These are phyloP conservation scores for Carcina quercana DNA, from an alignment of 2,888 invertebrate genomes.

Conservation along the genomic window DNA sequence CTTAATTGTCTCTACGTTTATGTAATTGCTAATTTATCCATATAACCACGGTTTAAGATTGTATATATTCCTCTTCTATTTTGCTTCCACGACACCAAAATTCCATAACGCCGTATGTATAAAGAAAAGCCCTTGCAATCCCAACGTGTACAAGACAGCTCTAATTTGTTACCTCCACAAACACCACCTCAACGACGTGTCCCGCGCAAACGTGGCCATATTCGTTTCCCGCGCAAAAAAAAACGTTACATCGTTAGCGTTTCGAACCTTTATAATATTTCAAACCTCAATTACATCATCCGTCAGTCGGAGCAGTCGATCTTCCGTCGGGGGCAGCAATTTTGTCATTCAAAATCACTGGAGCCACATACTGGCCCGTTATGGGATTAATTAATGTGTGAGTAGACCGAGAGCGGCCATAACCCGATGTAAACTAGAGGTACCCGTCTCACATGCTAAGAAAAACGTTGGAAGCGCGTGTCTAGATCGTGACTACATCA, in stretches of 20 bases:
- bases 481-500: slow-evolving; percentile 58
- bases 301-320: slow-evolving; percentile 44
- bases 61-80: no score
- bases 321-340: slow-evolving; percentile 35
- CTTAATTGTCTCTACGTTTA: no score
- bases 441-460: slow-evolving; percentile 36
- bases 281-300: slow-evolving; percentile 53
- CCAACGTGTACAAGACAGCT: no score
- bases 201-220: slow-evolving; percentile 25
- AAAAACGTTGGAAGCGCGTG: slow-evolving; percentile 55
- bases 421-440: slow-evolving; percentile 46
- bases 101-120: no score
- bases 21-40: no score
- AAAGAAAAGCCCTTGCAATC: no score
- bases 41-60: no score
- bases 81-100: no score
- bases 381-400: slow-evolving; percentile 55
- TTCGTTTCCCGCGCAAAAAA: slow-evolving; percentile 9
- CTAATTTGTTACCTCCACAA: no score
- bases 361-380: slow-evolving; percentile 39
- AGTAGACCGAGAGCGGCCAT: slow-evolving; percentile 37
- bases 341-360: slow-evolving; percentile 59
- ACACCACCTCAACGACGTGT: no score
- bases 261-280: slow-evolving; percentile 43
- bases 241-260: slow-evolving; percentile 36